Conservation (phyloP, 2,797 vertebrate genomes). For the Coccyzus lansbergi region DNA sequence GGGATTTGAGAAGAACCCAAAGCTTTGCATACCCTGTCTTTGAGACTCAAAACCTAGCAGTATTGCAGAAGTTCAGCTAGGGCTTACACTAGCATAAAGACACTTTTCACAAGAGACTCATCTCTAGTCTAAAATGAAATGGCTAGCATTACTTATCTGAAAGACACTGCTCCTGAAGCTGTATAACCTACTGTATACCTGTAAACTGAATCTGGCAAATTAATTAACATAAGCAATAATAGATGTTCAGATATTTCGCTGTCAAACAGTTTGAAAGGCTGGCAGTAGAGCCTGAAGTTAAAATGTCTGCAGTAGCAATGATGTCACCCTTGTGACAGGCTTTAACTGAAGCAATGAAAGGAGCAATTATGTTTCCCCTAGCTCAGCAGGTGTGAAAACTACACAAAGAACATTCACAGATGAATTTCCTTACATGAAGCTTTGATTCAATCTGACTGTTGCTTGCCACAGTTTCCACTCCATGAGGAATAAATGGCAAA, state of each 20-base stretch:
- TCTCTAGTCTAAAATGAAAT: not conserved
- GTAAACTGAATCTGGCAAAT: not conserved
- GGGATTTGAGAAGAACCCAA: conserved; percentile 28
- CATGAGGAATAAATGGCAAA: not conserved
- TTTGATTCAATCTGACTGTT: not conserved
- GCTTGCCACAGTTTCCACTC: not conserved
- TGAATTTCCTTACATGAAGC: conserved; percentile 43
- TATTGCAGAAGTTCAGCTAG: not conserved
- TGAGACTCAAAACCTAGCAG: not conserved
- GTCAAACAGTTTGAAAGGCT: not conserved
- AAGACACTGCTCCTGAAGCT: not conserved
- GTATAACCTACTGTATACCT: not conserved
- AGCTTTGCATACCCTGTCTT: not conserved
- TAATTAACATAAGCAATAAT: not conserved
- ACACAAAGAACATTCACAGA: conserved; percentile 38
- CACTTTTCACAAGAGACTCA: not conserved
- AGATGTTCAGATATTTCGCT: conserved; percentile 23
- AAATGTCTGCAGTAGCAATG: conserved; percentile 9
- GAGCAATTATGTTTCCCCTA: conserved; percentile 27
- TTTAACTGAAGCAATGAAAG: conserved; percentile 54
- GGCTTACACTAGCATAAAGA: not conserved
- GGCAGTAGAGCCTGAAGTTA: not conserved
- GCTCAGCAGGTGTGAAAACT: conserved; percentile 49
- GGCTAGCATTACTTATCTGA: not conserved
- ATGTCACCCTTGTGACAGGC: conserved; percentile 28